Base-by-base conservation (phyloP, 1,140 invertebrate species). In the Scaptomyza graminum region DNA sequence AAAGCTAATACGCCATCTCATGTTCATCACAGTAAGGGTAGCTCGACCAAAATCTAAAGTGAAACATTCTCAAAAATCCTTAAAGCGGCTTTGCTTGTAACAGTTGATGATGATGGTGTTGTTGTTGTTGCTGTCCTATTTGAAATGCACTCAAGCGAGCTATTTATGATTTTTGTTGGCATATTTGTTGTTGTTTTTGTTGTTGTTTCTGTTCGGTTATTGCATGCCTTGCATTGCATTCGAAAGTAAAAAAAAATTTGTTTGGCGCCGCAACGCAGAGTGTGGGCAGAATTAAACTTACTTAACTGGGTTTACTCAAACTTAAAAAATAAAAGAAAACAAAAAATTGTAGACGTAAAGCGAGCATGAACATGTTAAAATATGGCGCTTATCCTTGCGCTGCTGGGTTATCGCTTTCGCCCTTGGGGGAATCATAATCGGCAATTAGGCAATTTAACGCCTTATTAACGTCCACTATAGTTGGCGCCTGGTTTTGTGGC, bases 361-460 rank as follows among this genome's bases (percentile, higher is more conserved):
- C 52, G 25, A 12, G 46, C 31, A 59, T 46, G 44, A 50, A 43
- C 50, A 61, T 69, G 63, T 49, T 49, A 68, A 69, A 74, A 59
- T 72, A 60, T 79, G 55, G 65, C 55, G 28, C 63, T 47, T 49
- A 43, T 46, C 61, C 28, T n/a, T 47, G 39, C 8, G 39, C 8
- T 31, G 37, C 25, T 15, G 56, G 41, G 34, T 65, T 66, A 47
- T 50, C 46, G 60, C 49, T 28, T n/a, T 13, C 34, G 61, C 50
- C 50, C 31, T 34, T 8, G 3, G 31, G 31, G 31, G 8, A 34
- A 63, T 71, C 74, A 85, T 87, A 78, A 87, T 71, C 82, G 82
- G 50, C 71, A 87, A 85, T 85, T 85, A 85, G 77, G 74, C 67
- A 68, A 82, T 85, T 87, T 82, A 87, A 85, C 83, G 82, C 74